Conservation (phyloP, 2,888 invertebrate genomes). For the Nomada ferruginata region DNA sequence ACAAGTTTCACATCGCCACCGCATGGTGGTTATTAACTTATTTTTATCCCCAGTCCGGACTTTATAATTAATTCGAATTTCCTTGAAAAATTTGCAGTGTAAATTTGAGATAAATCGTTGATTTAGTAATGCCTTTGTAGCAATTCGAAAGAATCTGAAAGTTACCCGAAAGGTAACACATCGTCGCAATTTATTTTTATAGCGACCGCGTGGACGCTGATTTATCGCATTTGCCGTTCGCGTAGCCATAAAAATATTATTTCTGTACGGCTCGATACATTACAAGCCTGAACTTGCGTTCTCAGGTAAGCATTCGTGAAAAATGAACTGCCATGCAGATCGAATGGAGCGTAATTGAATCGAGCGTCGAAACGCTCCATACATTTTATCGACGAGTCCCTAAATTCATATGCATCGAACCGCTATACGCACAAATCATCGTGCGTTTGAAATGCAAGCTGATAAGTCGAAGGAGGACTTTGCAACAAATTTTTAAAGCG, state of each 20-base stretch:
- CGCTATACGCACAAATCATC: neutral
- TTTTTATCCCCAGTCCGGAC: too few species aligned
- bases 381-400: constrained; percentile 20
- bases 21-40: too few species aligned
- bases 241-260: constrained; percentile 32
- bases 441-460: constrained; percentile 6
- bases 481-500: neutral
- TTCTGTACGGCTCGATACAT: constrained; percentile 8
- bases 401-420: constrained; percentile 9
- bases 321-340: constrained; percentile 22
- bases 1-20: too few species aligned
- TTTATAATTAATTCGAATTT: too few species aligned
- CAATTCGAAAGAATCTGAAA: neutral
- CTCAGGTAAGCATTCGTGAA: neutral
- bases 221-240: constrained; percentile 28
- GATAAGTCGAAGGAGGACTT: neutral
- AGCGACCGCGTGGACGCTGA: constrained; percentile 13
- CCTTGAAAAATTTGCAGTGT: neutral
- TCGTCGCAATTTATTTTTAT: constrained; percentile 32
- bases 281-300: neutral
- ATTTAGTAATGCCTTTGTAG: neutral
- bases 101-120: too few species aligned
- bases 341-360: constrained; percentile 34
- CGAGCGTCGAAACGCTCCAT: neutral
- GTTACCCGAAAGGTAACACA: constrained; percentile 6